These are phyloP conservation scores for Aleiodes alternator DNA, from an alignment of 2,888 invertebrate genomes.

Conservation along the genomic window DNA sequence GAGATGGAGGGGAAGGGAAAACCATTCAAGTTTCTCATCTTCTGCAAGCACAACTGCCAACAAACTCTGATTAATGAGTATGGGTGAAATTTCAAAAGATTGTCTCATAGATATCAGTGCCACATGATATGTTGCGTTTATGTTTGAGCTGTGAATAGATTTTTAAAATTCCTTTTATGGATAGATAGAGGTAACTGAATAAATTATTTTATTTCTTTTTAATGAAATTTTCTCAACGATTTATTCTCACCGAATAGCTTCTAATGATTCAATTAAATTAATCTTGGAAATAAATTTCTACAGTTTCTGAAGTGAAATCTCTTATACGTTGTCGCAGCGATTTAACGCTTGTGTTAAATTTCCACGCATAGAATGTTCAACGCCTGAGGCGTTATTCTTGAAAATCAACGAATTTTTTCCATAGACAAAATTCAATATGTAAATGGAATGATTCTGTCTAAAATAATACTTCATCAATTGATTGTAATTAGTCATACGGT, in stretches of 20 bases:
- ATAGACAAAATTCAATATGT: no score
- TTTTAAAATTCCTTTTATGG: not conserved
- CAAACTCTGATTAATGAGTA: constrained; percentile 62
- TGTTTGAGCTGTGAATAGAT: not conserved
- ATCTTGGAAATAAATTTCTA: not conserved
- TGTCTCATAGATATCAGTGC: constrained; percentile 57
- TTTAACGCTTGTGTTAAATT: no score
- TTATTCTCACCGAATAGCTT: not conserved
- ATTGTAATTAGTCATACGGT: no score
- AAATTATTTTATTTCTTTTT: not conserved
- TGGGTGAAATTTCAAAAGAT: constrained; percentile 66
- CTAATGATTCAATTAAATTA: constrained; percentile 13
- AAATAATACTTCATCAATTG: no score
- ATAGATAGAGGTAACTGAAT: constrained; percentile 8
- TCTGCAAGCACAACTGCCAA: constrained; percentile 53
- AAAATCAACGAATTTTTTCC: no score
- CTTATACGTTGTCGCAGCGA: no score
- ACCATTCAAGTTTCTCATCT: constrained; percentile 41
- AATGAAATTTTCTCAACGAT: not conserved
- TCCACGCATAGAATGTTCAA: no score
- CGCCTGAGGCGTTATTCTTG: no score
- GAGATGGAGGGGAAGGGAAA: constrained; percentile 5
- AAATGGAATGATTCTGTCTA: no score
- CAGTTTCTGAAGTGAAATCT: not conserved
- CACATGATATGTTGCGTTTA: constrained; percentile 17